A percentile compares a stretch with the other conserved stretches of the same genome.
Conservation (phyloP, 30 jellyfish, hydroid and myxozoan species). For the Chironex yamaguchii region DNA sequence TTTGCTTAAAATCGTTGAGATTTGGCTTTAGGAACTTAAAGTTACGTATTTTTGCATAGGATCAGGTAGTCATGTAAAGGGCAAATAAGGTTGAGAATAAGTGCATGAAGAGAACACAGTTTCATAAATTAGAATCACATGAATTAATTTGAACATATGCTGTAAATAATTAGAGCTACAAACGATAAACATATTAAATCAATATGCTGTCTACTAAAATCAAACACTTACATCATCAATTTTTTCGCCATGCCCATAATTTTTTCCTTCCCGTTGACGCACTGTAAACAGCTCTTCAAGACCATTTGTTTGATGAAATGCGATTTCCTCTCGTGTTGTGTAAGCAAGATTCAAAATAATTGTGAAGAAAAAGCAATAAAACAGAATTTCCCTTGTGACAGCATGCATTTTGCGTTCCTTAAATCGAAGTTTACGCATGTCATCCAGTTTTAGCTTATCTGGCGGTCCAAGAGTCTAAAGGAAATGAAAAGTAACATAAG, state of each 20-base stretch:
- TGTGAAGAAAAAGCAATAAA: slow-evolving; percentile 73
- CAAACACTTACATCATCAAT: slow-evolving; percentile 22
- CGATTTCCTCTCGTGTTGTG: slow-evolving; percentile 79
- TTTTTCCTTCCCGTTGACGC: neutral
- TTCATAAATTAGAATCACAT: too few relatives aligned
- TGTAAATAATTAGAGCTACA: too few relatives aligned
- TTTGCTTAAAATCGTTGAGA: too few relatives aligned
- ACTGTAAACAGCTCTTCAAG: slow-evolving; percentile 69
- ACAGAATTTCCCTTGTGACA: slow-evolving; percentile 75
- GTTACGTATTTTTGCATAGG: too few relatives aligned
- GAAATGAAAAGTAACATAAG: too few relatives aligned
- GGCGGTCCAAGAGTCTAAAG: slow-evolving; percentile 82
- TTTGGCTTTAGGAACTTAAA: too few relatives aligned
- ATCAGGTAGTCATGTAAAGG: too few relatives aligned
- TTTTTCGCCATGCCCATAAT: neutral
- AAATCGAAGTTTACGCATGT: slow-evolving; percentile 80
- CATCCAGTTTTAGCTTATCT: slow-evolving; percentile 62
- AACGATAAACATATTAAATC: too few relatives aligned
- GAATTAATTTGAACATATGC: too few relatives aligned
- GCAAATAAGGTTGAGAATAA: too few relatives aligned
- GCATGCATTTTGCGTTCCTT: slow-evolving; percentile 94
- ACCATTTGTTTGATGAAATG: slow-evolving; percentile 80
- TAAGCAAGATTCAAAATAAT: slow-evolving; percentile 80
- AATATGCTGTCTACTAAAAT: neutral
- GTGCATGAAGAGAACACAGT: too few relatives aligned